phyloP scores from a whole-genome alignment of 1,140 invertebrate species.

The Mactra quadrangularis region DNA sequence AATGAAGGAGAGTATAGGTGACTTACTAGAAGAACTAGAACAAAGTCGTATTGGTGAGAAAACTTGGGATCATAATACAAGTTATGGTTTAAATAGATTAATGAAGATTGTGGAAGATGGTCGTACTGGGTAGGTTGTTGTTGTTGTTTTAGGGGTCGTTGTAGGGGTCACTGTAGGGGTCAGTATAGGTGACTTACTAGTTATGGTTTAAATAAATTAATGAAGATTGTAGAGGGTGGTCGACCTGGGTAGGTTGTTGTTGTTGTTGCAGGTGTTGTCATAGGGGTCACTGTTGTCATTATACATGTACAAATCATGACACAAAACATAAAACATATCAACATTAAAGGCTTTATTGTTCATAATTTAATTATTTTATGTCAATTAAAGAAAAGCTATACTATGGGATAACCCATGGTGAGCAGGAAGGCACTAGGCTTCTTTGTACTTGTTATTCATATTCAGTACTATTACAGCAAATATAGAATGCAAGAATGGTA shows the following conservation, averaged over 20 bases:
- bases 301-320: no score
- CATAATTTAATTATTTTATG: no score
- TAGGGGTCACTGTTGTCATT: background rate
- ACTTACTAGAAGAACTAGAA: slow-evolving; percentile 69
- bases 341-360: no score
- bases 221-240: slow-evolving; percentile 64
- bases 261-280: background rate
- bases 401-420: no score
- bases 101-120: slow-evolving; percentile 65
- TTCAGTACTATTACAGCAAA: no score
- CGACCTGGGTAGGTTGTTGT: slow-evolving; percentile 28
- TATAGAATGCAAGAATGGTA: no score
- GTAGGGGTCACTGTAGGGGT: background rate
- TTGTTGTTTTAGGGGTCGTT: background rate
- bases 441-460: no score
- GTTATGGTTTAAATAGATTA: slow-evolving; percentile 65
- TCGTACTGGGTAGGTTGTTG: slow-evolving; percentile 29
- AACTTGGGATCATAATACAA: slow-evolving; percentile 57
- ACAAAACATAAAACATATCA: no score
- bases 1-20: slow-evolving; percentile 69
- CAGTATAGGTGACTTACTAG: slow-evolving; percentile 67
- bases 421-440: no score
- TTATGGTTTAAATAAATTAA: slow-evolving; percentile 64
- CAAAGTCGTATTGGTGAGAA: slow-evolving; percentile 54
- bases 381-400: no score